A percentile compares a stretch with the other conserved stretches of the same genome.
phyloP scores from a whole-genome alignment of 2,888 invertebrate genomes.

The Scaptomyza polygonia region DNA sequence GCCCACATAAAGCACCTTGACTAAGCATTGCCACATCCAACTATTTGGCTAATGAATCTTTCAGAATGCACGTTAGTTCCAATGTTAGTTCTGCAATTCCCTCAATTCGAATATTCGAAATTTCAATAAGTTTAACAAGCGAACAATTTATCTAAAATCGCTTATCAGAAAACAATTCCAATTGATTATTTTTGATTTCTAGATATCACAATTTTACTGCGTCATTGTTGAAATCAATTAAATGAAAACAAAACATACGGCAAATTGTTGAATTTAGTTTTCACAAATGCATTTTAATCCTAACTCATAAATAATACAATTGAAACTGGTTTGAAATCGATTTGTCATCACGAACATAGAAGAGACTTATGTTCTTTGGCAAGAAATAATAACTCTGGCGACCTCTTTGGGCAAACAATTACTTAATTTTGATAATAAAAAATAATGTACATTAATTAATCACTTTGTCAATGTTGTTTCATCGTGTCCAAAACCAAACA shows the following conservation, averaged over 20 bases:
- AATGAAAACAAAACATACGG: too few relatives aligned
- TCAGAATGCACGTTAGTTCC: background rate
- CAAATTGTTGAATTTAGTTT: background rate
- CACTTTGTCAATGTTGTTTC: background rate
- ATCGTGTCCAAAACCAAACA: background rate
- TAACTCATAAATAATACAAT: background rate
- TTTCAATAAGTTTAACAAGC: conserved; percentile 21
- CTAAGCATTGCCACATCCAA: background rate
- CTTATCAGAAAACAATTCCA: conserved; percentile 30
- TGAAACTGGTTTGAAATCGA: background rate
- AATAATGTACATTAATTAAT: too few relatives aligned
- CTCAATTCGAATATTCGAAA: background rate
- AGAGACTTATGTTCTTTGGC: too few relatives aligned
- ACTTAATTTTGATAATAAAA: too few relatives aligned
- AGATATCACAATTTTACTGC: background rate
- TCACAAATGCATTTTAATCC: background rate
- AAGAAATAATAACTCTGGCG: background rate
- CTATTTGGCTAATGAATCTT: background rate
- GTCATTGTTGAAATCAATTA: background rate
- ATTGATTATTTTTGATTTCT: conserved; percentile 7
- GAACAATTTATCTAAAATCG: conserved; percentile 1
- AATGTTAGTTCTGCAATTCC: background rate
- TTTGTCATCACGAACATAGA: background rate
- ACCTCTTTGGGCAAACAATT: background rate
- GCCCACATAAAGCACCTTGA: background rate